phyloP scores from a whole-genome alignment of 2,797 vertebrate genomes.

The Myoxocephalus aenaeus region DNA sequence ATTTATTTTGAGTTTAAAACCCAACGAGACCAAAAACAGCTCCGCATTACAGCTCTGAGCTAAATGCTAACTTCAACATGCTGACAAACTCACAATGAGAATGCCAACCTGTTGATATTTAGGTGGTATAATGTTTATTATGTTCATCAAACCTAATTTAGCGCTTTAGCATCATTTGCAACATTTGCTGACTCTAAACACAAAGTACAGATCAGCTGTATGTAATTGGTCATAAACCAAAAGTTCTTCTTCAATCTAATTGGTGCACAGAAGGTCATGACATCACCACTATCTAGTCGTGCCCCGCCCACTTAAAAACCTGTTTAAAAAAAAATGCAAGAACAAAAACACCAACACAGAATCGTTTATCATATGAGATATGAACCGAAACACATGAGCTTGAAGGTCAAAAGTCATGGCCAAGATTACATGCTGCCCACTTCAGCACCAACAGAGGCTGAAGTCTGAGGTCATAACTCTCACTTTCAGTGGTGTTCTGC shows the following conservation, averaged over 20 bases:
- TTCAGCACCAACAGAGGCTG: not conserved
- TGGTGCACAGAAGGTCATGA: not conserved
- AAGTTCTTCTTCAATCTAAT: not conserved
- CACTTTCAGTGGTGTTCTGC: slow-evolving; percentile 24
- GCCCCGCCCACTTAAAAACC: not conserved
- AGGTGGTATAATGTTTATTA: not conserved
- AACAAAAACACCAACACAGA: not conserved
- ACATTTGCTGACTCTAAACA: not conserved
- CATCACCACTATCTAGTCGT: not conserved
- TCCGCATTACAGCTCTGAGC: too few relatives aligned
- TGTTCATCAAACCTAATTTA: not conserved
- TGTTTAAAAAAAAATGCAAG: not conserved
- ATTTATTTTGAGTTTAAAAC: not conserved
- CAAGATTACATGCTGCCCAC: not conserved
- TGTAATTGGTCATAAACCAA: not conserved
- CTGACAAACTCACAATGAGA: not conserved
- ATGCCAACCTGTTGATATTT: not conserved
- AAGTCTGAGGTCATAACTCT: slow-evolving; percentile 19
- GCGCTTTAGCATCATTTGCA: not conserved
- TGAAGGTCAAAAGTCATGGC: not conserved
- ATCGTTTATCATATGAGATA: not conserved
- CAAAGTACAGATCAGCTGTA: not conserved
- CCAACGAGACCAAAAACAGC: too few relatives aligned
- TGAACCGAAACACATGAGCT: not conserved
- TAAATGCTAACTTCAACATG: too few relatives aligned